A percentile compares a stretch with the other conserved stretches of the same genome.
phyloP scores from a whole-genome alignment of 2,113 vertebrate species.

The human (Homo sapiens) region GRCh38 chr16:17350001-17350500 shows the following conservation, averaged over 20 bases:
- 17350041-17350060: too few relatives aligned
- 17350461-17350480: not conserved
- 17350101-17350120: too few relatives aligned
- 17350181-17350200: not conserved
- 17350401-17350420: not conserved
- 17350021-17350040: too few relatives aligned
- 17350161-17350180: too few relatives aligned
- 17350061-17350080: too few relatives aligned
- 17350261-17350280: not conserved
- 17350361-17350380: not conserved
- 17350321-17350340: conserved; percentile 29
- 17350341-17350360: not conserved
- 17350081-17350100: too few relatives aligned
- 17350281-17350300: not conserved
- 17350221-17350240: not conserved
- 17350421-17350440: not conserved
- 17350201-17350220: not conserved
- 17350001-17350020: too few relatives aligned
- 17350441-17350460: not conserved
- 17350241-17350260: not conserved
- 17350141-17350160: too few relatives aligned
- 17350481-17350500: not conserved
- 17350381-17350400: not conserved
- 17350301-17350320: not conserved
- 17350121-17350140: too few relatives aligned